Base-by-base conservation (phyloP, 2,797 vertebrate species). In the Gallinago nigripennis region DNA sequence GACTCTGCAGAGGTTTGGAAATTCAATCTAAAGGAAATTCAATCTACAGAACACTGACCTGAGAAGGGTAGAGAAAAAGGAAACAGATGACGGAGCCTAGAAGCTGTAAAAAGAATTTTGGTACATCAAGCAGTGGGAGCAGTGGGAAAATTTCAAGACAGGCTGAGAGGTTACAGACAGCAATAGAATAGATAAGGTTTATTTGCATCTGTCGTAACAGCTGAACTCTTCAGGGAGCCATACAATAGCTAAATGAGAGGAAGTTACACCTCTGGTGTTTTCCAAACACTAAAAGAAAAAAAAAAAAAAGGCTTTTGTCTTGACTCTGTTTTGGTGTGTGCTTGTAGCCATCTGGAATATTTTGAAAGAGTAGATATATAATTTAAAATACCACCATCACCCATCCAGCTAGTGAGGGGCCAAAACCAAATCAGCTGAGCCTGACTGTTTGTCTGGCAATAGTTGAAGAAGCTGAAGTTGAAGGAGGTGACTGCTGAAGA, bases 1-100 rank as follows among this genome's bases (percentile, higher is more conserved):
- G 73, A 92, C 58, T 94, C 51, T 87, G 77, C 80, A 92, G 79
- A 88, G 70, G 68, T 66, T 81, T 94, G 33, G 57, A 91, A 92
- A 91, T 75, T 78, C 54, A 83, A 35, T 91, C 48, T 81, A 92
- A 89, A 84, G 45, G 24, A 93, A 82, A 94, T 37, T 87, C 66
- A 84, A 17, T 88, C 70, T 84, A 72, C 90, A 81, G 41, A 69
- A 79, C 63, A 70, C 37, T 64, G 68, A 86, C 24, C 61, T 85
- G 88, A 92, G 64, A 88, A 82, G 27, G 45, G 53, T 14, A 88
- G 70, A 88, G 78, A 45, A 90, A 78, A 86, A 90, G 6, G 39
- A 72, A 91, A 60, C 12, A 43, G 31, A 51, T 48, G 58, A 79
- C 6, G 1, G 61, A 90, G 11, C 9, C 39, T 37, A 56, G 75